phyloP scores from a whole-genome alignment of 2,888 invertebrate genomes.

The Esperia sulphurella region DNA sequence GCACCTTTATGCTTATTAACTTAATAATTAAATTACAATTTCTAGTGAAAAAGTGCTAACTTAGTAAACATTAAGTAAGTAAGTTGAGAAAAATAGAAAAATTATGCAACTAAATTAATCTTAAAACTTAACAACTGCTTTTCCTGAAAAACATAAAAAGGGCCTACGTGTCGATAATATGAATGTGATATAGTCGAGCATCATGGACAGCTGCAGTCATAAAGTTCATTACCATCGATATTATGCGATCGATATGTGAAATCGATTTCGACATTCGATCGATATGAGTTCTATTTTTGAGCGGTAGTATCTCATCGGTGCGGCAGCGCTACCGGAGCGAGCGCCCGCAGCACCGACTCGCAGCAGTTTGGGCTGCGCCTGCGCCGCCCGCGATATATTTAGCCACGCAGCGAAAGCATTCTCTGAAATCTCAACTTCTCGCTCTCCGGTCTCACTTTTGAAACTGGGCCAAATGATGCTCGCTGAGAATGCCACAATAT shows the following conservation, averaged over 20 bases:
- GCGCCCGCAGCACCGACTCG: conserved; percentile 19
- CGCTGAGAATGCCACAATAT: conserved; percentile 76
- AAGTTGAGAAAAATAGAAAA: neutral
- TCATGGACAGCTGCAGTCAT: conserved; percentile 10
- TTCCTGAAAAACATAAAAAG: neutral
- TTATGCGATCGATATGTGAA: conserved; percentile 18
- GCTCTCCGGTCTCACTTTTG: conserved; percentile 74
- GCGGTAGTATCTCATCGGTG: conserved; percentile 26
- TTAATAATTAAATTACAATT: neutral
- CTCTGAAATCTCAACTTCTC: conserved; percentile 70
- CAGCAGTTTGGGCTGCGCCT: conserved; percentile 15
- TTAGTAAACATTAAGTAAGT: neutral
- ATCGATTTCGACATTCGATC: conserved; percentile 25
- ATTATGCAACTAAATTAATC: too few species aligned
- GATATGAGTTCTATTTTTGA: conserved; percentile 52
- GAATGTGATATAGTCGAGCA: neutral
- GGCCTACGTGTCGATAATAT: neutral
- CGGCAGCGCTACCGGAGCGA: conserved; percentile 8
- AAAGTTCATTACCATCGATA: conserved; percentile 33
- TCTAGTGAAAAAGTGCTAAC: neutral
- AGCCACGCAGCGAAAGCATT: conserved; percentile 70
- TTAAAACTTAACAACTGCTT: too few species aligned
- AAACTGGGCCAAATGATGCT: conserved; percentile 77
- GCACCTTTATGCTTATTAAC: neutral
- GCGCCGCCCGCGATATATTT: conserved; percentile 51